Evolutionary conservation across 2,797 vertebrate species (phyloP), one percentile per base, ranked within the genome.

Genomic region (Champsocephalus esox): DNA sequence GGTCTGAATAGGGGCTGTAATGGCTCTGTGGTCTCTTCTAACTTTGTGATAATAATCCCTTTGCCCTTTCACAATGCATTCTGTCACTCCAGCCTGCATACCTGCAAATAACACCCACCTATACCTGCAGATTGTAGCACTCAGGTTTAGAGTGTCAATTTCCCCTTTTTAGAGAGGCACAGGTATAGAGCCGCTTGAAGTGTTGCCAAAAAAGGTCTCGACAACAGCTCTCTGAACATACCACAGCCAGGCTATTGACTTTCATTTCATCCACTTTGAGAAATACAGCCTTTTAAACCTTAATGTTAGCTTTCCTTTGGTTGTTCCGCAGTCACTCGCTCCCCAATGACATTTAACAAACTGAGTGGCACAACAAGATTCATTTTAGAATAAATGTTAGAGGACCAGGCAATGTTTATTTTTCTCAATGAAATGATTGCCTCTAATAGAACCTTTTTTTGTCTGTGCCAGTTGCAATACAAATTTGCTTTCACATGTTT

Each of bases 111-210:
- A 13, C 44, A 60, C 55, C 59, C 75, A 66, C 79, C 68, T 61
- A 68, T 55, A 56, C 58, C 72, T 66, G 61, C 63, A 75, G 59
- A 68, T 57, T 62, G 32, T 72, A 48, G 60, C 12, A 56, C 59
- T 82, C 70, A 32, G 19, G 24, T 56, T 5, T 50, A 44, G 57
- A 78, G 73, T 49, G 76, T 85, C 82, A 71, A 83, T 86, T 89
- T 84, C 79, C 81, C 59, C 73, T 64, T 80, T 83, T 79, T 45
- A 57, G 54, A 69, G 44, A 51, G 66, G 41, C 13, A 32, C 63
- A 61, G 38, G 70, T 79, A 81, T 52, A 51, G 74, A 74, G 83
- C 65, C 8, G 65, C 43, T 68, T 81, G 67, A 73, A 85, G 71
- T 80, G 80, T 54, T 77, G 61, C 43, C 70, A 77, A 61, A 79